Conservation (phyloP, 2,113 vertebrate species). For the Sylvilagus bachmani region DNA sequence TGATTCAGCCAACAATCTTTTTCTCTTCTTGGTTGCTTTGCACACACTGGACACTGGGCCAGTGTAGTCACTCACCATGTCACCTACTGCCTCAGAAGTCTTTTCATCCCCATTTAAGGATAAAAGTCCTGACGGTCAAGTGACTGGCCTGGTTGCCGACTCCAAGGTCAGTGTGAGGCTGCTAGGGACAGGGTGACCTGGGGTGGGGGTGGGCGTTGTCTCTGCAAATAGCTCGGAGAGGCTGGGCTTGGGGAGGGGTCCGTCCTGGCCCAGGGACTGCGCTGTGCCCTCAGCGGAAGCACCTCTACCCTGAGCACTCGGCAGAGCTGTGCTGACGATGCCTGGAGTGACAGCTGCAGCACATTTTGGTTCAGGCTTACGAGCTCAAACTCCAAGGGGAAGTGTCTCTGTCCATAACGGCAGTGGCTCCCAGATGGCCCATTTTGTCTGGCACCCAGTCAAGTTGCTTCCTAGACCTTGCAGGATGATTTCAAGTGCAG, state of each 20-base stretch:
- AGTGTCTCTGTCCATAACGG: neutral
- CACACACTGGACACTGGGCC: neutral
- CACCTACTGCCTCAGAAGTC: neutral
- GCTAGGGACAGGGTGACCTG: neutral
- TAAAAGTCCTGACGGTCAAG: neutral
- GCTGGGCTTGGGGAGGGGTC: neutral
- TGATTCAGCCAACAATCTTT: neutral
- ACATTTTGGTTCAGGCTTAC: neutral
- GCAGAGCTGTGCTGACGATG: neutral
- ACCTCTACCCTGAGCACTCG: neutral
- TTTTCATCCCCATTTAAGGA: neutral
- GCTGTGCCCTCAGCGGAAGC: neutral
- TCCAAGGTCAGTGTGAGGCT: neutral
- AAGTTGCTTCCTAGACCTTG: neutral
- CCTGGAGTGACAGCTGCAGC: neutral
- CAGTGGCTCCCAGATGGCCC: neutral
- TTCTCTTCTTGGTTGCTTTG: neutral
- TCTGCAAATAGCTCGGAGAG: neutral
- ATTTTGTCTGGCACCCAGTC: neutral
- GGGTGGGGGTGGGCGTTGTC: no score
- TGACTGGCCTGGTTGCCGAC: neutral
- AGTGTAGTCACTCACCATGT: neutral
- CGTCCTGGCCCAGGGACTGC: neutral
- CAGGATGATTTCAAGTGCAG: neutral
- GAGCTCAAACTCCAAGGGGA: rapidly evolving